These are phyloP conservation scores for Hydrolagus colliei DNA, from an alignment of 2,797 vertebrate species.

Conservation along the genomic window DNA sequence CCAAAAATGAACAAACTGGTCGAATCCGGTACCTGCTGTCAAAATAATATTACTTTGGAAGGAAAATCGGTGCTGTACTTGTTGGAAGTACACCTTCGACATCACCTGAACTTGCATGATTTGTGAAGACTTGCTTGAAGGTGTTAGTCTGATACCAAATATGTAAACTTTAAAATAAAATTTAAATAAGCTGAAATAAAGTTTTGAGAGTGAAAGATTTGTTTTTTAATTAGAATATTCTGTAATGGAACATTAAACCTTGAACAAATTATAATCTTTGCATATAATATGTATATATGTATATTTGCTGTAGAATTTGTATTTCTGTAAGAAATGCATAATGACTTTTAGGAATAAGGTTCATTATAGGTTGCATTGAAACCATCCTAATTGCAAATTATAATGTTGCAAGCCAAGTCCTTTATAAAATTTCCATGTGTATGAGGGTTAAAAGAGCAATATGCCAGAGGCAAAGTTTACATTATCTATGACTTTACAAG, in stretches of 20 bases:
- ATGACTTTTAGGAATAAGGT: neutral
- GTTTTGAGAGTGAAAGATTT: too few relatives aligned
- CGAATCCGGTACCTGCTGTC: neutral
- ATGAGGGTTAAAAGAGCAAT: neutral
- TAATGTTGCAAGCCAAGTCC: neutral
- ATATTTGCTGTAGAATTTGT: neutral
- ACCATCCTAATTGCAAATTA: constrained; percentile 4
- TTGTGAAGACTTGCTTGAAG: neutral
- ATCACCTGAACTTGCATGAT: neutral
- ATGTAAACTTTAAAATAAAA: neutral
- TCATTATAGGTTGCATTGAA: neutral
- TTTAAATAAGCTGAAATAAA: too few relatives aligned
- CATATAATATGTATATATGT: neutral
- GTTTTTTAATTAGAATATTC: too few relatives aligned
- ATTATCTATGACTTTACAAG: neutral
- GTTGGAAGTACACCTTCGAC: too few relatives aligned
- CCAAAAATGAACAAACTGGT: too few relatives aligned
- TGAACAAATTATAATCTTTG: neutral
- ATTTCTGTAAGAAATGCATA: neutral
- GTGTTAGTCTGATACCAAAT: neutral
- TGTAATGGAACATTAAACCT: neutral
- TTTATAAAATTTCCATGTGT: neutral
- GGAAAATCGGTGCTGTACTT: neutral
- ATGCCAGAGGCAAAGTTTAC: neutral
- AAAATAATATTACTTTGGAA: neutral